Evolutionary conservation across 2,888 invertebrate species (phyloP).

Genomic region (Mythimna albipuncta): DNA sequence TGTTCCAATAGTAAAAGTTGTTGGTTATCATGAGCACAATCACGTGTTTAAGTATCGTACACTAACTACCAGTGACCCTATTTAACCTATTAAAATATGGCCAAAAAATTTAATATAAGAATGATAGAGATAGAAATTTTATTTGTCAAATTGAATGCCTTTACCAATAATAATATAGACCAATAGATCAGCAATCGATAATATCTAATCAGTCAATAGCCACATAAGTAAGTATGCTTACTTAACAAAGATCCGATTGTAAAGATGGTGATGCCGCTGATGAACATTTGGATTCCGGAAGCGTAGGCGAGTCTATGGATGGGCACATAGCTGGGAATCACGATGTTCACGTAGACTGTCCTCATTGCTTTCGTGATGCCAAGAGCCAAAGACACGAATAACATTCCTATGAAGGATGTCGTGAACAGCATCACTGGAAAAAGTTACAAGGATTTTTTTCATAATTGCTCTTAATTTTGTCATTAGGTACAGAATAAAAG

Average conservation of each 20-base stretch:
- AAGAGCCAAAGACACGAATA: conserved; percentile 90
- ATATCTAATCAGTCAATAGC: conserved; percentile 34
- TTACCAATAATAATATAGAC: neutral
- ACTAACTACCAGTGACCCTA: too few relatives aligned
- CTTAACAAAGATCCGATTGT: conserved; percentile 92
- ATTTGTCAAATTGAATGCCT: neutral
- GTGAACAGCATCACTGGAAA: conserved; percentile 87
- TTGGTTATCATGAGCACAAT: too few relatives aligned
- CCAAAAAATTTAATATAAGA: too few relatives aligned
- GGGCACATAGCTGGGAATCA: conserved; percentile 93
- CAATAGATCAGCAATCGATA: conserved; percentile 22
- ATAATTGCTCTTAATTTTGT: neutral
- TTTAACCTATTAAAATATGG: too few relatives aligned
- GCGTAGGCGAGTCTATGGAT: conserved; percentile 92
- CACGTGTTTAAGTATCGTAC: too few relatives aligned
- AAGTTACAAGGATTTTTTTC: neutral
- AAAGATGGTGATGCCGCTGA: conserved; percentile 92
- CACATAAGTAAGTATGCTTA: conserved; percentile 70
- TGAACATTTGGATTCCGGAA: conserved; percentile 93
- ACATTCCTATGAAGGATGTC: conserved; percentile 82
- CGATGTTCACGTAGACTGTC: conserved; percentile 92
- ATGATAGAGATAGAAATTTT: neutral
- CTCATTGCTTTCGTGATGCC: conserved; percentile 93
- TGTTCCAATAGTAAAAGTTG: too few relatives aligned
- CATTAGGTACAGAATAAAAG: neutral